Evolutionary conservation across 2,888 invertebrate species (phyloP), one percentile per base, ranked within the genome.

Genomic region (Troglohyphantes excavatus): DNA sequence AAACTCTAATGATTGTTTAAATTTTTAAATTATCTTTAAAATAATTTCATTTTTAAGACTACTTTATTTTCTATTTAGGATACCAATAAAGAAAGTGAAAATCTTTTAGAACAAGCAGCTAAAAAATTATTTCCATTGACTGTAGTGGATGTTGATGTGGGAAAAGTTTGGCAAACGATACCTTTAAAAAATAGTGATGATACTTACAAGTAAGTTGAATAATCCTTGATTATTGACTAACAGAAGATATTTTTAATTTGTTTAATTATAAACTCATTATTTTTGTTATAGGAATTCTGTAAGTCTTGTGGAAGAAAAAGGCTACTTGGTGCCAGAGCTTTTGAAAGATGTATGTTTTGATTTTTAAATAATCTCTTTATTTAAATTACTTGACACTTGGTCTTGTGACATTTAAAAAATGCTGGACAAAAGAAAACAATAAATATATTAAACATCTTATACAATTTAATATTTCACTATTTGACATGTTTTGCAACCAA

Each of bases 91-190:
- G 84, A 67, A 53, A 21, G 46, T 72, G 63, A 79, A 46, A 27
- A 63, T 29, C 63, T 86, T 27, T 53, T 79, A 72, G 86, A 79
- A 63, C 39, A 72, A n/a, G 79, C 79, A 19, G 61, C 27, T 72
- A 53, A 79, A 17, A 79, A 86, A 53, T 72, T 63, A 17, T 68
- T 72, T 27, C 46, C 86, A n/a, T 53, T 86, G 63, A 79, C 86
- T 39, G 63, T 86, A 17, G 46, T 86, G 43, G 86, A 86, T 43
- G 63, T 46, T 26, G 79, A 86, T 78, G 27, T 46, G 19, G 39
- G 29, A 17, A 86, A 79, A 72, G 79, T 86, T 29, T 86, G 79
- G 79, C 86, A 86, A 23, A 72, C 86, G 11, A 61, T 61, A 19
- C 21, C 79, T 23, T 9, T 72, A 19, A 39, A 78, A 63, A 21